Conservation (phyloP, 1,140 invertebrate species). For the Caligus rogercresseyi region DNA sequence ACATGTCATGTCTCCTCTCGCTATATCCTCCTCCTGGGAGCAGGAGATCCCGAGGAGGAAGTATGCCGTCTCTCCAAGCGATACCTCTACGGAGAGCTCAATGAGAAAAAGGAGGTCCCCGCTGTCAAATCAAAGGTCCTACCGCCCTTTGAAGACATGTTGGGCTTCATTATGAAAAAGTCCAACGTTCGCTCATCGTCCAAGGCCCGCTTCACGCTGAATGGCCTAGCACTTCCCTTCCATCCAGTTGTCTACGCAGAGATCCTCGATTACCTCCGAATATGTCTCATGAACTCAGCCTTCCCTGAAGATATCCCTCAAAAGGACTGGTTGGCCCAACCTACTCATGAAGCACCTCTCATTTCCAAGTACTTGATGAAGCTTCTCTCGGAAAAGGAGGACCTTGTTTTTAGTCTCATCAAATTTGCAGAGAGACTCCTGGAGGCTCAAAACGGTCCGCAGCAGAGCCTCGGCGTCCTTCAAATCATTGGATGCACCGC, state of each 20-base stretch:
- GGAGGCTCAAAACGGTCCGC: neutral
- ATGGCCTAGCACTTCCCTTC: slow-evolving; percentile 47
- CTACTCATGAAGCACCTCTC: slow-evolving; percentile 6
- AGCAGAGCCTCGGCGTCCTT: neutral
- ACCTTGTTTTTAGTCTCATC: neutral
- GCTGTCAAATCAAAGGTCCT: slow-evolving; percentile 24
- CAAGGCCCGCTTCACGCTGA: slow-evolving; percentile 37
- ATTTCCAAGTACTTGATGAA: slow-evolving; percentile 6
- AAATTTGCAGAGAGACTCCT: slow-evolving; percentile 5
- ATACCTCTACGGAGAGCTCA: slow-evolving; percentile 41
- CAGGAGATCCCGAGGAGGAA: slow-evolving; percentile 65
- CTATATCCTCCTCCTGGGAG: slow-evolving; percentile 61
- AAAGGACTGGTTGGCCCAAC: neutral
- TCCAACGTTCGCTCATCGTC: slow-evolving; percentile 38
- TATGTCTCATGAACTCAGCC: slow-evolving; percentile 11
- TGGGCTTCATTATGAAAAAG: slow-evolving; percentile 43
- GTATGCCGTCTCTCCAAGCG: slow-evolving; percentile 50
- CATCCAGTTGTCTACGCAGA: slow-evolving; percentile 28
- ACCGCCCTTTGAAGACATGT: slow-evolving; percentile 42
- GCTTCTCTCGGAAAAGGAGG: neutral
- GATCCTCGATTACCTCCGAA: slow-evolving; percentile 7
- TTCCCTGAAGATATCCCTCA: neutral
- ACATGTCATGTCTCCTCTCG: slow-evolving; percentile 57
- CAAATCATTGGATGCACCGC: slow-evolving; percentile 10
- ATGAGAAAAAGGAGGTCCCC: slow-evolving; percentile 33